Conservation (phyloP, 1,140 invertebrate genomes). For the Oncopodura yosiiana region DNA sequence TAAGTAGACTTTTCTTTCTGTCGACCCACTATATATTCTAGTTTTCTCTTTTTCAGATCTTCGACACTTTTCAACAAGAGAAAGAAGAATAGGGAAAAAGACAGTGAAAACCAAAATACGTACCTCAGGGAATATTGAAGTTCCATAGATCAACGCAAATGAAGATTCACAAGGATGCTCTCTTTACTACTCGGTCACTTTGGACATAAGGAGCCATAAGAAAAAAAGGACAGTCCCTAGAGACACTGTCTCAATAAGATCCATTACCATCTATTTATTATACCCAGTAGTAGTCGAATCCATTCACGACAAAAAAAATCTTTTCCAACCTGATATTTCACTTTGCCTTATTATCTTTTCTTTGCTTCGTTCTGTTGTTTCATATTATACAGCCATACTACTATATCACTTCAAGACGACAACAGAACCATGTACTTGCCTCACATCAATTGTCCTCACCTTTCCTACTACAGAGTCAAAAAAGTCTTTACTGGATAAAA, state of each 20-base stretch:
- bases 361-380: too few relatives aligned
- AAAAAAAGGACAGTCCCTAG: slow-evolving; percentile 13
- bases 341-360: too few relatives aligned
- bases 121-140: slow-evolving; percentile 25
- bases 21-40: too few relatives aligned
- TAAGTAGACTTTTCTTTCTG: too few relatives aligned
- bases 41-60: too few relatives aligned
- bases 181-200: slow-evolving; percentile 22
- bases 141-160: slow-evolving; percentile 26
- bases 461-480: too few relatives aligned
- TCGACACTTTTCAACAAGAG: background rate
- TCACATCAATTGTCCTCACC: too few relatives aligned
- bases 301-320: slow-evolving; percentile 15
- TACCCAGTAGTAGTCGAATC: slow-evolving; percentile 19
- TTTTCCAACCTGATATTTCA: background rate
- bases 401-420: too few relatives aligned
- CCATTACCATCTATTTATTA: slow-evolving; percentile 30
- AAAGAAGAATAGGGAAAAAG: background rate
- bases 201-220: slow-evolving; percentile 17
- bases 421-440: too few relatives aligned
- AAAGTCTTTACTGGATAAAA: too few relatives aligned
- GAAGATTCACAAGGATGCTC: slow-evolving; percentile 29
- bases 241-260: slow-evolving; percentile 27
- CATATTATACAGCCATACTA: too few relatives aligned
- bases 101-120: slow-evolving; percentile 11